These are phyloP conservation scores for Dromaius novaehollandiae DNA, from an alignment of 2,113 vertebrate genomes.

Conservation along the genomic window DNA sequence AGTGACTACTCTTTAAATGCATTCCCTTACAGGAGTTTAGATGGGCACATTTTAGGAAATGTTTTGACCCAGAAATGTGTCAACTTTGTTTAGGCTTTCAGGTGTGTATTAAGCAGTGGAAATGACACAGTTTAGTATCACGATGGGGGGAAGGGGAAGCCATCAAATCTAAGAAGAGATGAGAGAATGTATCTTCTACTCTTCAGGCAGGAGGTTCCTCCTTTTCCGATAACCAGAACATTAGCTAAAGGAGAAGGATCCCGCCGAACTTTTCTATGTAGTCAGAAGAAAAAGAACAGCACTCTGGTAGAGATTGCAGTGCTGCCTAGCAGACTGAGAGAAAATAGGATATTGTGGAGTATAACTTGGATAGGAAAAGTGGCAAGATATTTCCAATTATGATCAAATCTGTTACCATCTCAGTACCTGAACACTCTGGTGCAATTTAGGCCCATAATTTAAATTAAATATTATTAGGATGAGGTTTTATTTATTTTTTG, in stretches of 20 bases:
- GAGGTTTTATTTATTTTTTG: neutral
- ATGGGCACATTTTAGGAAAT: neutral
- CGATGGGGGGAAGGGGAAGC: neutral
- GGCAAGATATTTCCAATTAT: neutral
- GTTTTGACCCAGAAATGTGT: neutral
- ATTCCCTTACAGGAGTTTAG: neutral
- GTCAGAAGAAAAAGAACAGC: neutral
- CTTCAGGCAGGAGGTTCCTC: neutral
- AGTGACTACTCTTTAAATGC: neutral
- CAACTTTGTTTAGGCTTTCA: neutral
- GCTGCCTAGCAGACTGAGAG: fast-evolving
- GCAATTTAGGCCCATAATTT: neutral
- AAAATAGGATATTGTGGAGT: neutral
- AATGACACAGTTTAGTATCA: neutral
- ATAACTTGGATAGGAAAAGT: neutral
- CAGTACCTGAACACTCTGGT: neutral
- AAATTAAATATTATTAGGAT: neutral
- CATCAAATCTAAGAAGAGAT: neutral
- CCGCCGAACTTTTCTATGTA: neutral
- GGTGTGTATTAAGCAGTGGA: neutral
- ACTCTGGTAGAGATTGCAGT: neutral
- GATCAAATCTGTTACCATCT: neutral
- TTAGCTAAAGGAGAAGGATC: neutral
- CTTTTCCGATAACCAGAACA: neutral
- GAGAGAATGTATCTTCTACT: neutral